A percentile compares a stretch with the other conserved stretches of the same genome.
Evolutionary conservation across 2,113 vertebrate species (phyloP).

Genomic region (Sorex araneus): DNA sequence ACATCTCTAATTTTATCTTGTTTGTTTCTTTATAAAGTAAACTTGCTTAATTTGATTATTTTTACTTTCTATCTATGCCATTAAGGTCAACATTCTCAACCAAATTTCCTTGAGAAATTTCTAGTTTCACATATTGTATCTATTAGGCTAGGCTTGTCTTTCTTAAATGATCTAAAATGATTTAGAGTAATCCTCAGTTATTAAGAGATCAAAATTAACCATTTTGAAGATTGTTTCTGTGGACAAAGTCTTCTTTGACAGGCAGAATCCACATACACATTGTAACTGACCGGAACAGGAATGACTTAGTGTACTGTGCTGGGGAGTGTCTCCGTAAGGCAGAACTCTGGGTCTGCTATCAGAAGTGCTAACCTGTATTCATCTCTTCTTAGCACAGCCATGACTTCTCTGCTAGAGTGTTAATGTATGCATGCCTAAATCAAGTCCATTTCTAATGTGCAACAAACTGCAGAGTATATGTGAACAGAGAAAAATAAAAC

Average conservation of each 20-base stretch:
- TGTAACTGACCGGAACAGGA: neutral
- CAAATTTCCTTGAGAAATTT: conserved; percentile 54
- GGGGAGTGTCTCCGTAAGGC: conserved; percentile 12
- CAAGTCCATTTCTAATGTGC: neutral
- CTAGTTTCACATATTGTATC: neutral
- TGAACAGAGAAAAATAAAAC: neutral
- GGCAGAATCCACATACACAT: neutral
- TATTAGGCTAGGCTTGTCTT: conserved; percentile 16
- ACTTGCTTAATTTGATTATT: conserved; percentile 51
- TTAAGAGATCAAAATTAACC: neutral
- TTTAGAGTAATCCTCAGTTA: neutral
- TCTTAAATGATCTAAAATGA: neutral
- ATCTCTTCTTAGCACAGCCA: neutral
- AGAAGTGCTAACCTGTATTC: neutral
- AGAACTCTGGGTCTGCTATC: neutral
- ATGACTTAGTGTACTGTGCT: conserved; percentile 33
- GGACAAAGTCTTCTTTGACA: neutral
- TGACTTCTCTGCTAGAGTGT: neutral
- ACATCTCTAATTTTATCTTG: neutral
- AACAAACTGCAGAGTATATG: neutral
- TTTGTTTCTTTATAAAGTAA: conserved; percentile 23
- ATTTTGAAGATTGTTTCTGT: neutral
- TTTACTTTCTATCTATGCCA: conserved; percentile 18
- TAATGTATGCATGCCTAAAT: neutral
- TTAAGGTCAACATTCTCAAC: conserved; percentile 39